Evolutionary conservation across 1,140 invertebrate species (phyloP), one percentile per base, ranked within the genome.

Genomic region (Chymomyza costata): DNA sequence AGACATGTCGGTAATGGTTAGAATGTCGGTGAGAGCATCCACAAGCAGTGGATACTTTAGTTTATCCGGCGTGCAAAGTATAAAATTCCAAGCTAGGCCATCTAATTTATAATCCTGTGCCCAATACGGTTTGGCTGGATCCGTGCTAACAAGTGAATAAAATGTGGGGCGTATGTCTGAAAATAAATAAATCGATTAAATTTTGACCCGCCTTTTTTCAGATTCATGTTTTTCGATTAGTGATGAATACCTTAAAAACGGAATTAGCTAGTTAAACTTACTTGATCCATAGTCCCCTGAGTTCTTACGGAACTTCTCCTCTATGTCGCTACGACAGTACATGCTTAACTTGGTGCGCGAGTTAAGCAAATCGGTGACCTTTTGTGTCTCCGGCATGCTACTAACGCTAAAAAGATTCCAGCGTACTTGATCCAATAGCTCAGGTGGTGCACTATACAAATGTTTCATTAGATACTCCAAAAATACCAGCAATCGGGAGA

Each of bases 381-480:
- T 85, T 18, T 85, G 82, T 0, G 55, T 67, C 31, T 70, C 74
- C 15, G 82, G 73, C 65, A 84, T 70, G 50, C 69, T 82, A 46
- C 83, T 85, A 0, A 85, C 68, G 21, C 83, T 85, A 6, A 86
- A 86, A 10, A 86, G 38, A 63, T 85, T 86, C 84, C 84, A 86
- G 15, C 84, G 81, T 86, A 94, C 93, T 87, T 94, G 93, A 86
- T 93, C 92, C 5, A 94, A 85, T 37, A 95, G 86, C 18, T 88
- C 89, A 2, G 92, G 88, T 1, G 93, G 93, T 0, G 93, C 92
- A 83, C 97, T 96, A 82, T 98, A 98, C 13, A 98, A 87, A 87
- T 97, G 94, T 85, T 95, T 94, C 90, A 98, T 94, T 45, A 98
- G 90, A 76, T 98, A 98, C 80, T 99, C 97, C 51, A 98, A 90